phyloP scores from a whole-genome alignment of 2,113 vertebrate genomes.

The Rattus rattus region DNA sequence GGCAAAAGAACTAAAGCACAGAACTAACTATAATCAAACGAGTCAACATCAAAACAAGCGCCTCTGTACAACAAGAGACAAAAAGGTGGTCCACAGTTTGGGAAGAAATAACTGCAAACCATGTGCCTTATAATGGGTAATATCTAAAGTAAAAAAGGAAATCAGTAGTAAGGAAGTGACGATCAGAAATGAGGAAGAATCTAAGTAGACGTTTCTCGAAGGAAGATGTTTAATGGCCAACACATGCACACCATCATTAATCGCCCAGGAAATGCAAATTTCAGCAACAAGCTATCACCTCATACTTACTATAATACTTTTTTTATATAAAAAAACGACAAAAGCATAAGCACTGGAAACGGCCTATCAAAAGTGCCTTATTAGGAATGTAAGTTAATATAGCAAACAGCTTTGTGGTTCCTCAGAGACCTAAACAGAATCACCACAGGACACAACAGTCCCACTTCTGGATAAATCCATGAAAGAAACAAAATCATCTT shows the following conservation, averaged over 20 bases:
- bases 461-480: background rate
- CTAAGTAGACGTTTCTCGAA: background rate
- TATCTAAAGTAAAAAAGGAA: background rate
- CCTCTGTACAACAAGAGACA: background rate
- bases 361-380: background rate
- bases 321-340: background rate
- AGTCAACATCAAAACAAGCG: background rate
- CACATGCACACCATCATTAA: background rate
- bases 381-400: background rate
- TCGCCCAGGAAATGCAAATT: background rate
- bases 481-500: background rate
- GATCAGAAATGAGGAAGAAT: background rate
- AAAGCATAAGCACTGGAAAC: background rate
- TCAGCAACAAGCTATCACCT: background rate
- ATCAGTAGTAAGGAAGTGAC: background rate
- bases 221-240: background rate
- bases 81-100: background rate
- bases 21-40: background rate
- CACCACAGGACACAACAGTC: background rate
- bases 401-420: background rate
- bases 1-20: background rate
- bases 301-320: background rate
- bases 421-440: background rate
- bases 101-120: too few species aligned
- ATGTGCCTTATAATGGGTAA: background rate